Conservation (phyloP, 2,888 invertebrate genomes). For the Coenonympha arcania region DNA sequence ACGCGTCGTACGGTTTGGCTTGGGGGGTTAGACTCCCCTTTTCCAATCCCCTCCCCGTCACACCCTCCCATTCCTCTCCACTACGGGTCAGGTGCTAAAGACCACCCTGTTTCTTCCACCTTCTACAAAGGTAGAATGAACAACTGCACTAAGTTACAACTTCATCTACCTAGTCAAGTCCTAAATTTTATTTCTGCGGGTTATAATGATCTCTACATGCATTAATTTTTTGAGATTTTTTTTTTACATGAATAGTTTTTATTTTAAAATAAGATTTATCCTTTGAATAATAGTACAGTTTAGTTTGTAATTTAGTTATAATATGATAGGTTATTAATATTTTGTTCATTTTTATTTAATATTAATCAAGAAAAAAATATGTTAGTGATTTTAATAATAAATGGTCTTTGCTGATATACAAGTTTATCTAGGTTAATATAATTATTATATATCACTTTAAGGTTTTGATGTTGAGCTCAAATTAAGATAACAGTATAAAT, state of each 20-base stretch:
- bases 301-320: no score
- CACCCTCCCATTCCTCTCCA: no score
- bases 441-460: neutral
- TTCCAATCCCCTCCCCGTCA: no score
- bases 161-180: neutral
- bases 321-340: no score
- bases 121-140: no score
- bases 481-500: slow-evolving; percentile 12
- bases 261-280: neutral
- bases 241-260: neutral
- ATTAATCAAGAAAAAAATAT: neutral
- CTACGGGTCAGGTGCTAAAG: no score
- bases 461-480: slow-evolving; percentile 22
- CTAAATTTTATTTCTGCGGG: neutral
- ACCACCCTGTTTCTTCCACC: no score
- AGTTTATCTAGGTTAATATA: neutral
- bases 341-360: neutral
- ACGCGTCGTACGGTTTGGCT: no score
- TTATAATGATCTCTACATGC: neutral
- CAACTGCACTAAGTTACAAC: no score
- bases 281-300: neutral
- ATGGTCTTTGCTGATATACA: neutral
- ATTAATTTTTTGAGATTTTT: neutral
- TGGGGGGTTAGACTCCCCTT: no score
- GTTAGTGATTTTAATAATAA: neutral